Base-by-base conservation (phyloP, 2,113 vertebrate genomes). In the Ia io region DNA sequence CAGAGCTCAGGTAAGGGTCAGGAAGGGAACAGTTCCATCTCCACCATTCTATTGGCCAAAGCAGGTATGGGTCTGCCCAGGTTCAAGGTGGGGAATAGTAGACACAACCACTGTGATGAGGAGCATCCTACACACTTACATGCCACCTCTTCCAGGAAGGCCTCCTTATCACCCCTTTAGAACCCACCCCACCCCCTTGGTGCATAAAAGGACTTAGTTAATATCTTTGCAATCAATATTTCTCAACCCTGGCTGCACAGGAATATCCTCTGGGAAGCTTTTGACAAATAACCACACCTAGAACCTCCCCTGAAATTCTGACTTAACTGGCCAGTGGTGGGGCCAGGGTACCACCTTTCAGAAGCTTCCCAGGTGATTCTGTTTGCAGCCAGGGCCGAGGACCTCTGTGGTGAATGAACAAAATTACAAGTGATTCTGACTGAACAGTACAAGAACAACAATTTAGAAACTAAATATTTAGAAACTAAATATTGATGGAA, bases 401-500 rank as follows among this genome's bases (percentile, higher is more conserved):
- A 32, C 17, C 8, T 12, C 5, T 2, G 16, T 6, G 59, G 59
- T 13, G 5, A 92, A 44, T 4, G 40, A 61, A 40, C 59, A 79
- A 25, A 63, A 20, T 71, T 61, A 70, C 61, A 30, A 73, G 63
- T 16, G 65, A 67, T 18, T 70, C 65, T 67, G 86, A 47, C 79
- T 30, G n/a, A 90, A 56, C 8, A n/a, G 32, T 4, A 28, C 32
- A 49, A 85, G 74, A 63, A 22, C 35, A 56, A 65, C 44, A 56
- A 56, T 40, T 89, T 42, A 71, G 85, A 61, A 53, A 78, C 61
- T 11, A 70, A 94, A 89, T 76, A 85, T 85, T 94, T 90, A 79
- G 87, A 90, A 71, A 85, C 78, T 37, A 89, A 93, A 90, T 73
- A 90, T 49, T 74, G 91, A 35, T 35, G 61, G 67, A 44, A 22